Base-by-base conservation (phyloP, 2,888 invertebrate genomes). In the Phaonia tiefii region DNA sequence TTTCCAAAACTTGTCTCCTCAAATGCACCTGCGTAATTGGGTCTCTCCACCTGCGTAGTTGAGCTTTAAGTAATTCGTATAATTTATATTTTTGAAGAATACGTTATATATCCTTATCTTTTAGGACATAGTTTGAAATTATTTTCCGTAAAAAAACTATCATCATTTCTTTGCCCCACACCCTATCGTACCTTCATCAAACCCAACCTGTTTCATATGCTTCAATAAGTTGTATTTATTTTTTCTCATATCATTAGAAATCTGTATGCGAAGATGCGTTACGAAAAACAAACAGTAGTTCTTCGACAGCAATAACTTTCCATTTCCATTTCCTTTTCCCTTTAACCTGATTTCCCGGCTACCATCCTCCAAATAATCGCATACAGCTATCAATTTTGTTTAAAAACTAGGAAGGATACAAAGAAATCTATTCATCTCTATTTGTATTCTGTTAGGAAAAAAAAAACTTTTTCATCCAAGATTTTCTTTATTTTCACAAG, bases 391-490 rank as follows among this genome's bases (percentile, higher is more conserved):
- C 74, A 79, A 70, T 70, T 65, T 73, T 67, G 44, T n/a, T n/a
- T n/a, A 31, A 31, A 54, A 25, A 44, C 44, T 3, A 31, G 72
- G 49, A 60, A 22, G 20, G 10, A 44, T 37, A 37, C 17, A 49
- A 63, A 66, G 49, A 66, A 79, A 67, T 42, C 51, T 42, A 75
- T 80, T 72, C 75, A 63, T 71, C 44, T 80, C 44, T 66, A 54
- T 75, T 58, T 75, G 70, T 75, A 20, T 70, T 25, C 1, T 31
- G 25, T n/a, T 67, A 13, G 54, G 25, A 25, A 26, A 67, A 3
- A 79, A 26, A 67, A 3, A 79, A 79, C 58, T 75, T 75, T 75
- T 75, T 71, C 44, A n/a, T 13, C 71, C 26, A 74, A 79, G 63
- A 58, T 79, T 75, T 66, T 71, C 31, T 42, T 58, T 71, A 1